Percentiles rank a stretch among this genome's conserved stretches.
These are phyloP conservation scores for Eupithecia pulchellata DNA, from an alignment of 2,888 invertebrate species.

Conservation along the genomic window DNA sequence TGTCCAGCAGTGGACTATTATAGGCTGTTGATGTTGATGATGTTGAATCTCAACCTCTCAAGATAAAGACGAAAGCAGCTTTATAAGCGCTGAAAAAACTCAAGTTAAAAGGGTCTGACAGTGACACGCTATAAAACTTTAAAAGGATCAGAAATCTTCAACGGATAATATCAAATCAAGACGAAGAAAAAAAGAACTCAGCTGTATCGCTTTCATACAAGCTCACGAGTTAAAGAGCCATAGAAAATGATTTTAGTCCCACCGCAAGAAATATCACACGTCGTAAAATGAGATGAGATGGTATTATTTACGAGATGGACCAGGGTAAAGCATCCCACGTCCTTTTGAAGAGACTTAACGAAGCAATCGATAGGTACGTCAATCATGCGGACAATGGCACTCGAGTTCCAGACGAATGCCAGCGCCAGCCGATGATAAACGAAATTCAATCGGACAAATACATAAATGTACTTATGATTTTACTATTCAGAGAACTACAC, in stretches of 20 bases:
- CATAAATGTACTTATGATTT: constrained; percentile 23
- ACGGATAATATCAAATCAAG: constrained; percentile 41
- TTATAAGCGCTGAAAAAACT: constrained; percentile 31
- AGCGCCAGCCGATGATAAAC: constrained; percentile 24
- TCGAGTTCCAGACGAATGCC: constrained; percentile 30
- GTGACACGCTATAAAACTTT: constrained; percentile 46
- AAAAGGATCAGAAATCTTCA: constrained; percentile 42
- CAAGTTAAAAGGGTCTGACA: constrained; percentile 41
- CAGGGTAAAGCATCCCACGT: constrained; percentile 51
- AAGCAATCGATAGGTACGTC: constrained; percentile 65
- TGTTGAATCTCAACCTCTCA: constrained; percentile 24
- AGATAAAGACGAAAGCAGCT: constrained; percentile 35
- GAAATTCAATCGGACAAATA: constrained; percentile 32
- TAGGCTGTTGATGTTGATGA: too few species aligned
- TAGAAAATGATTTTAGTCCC: constrained; percentile 54
- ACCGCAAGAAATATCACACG: constrained; percentile 67
- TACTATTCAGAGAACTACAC: constrained; percentile 28
- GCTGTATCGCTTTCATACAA: constrained; percentile 47
- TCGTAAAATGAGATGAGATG: constrained; percentile 65
- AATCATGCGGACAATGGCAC: constrained; percentile 66
- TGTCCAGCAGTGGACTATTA: too few species aligned
- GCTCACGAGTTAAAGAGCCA: constrained; percentile 45
- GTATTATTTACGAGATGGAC: constrained; percentile 59
- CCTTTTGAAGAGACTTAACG: constrained; percentile 69
- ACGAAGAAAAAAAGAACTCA: constrained; percentile 37